Percentiles rank a stretch among this genome's conserved stretches.
Conservation (phyloP, 2,797 vertebrate genomes). For the Siniperca scherzeri region DNA sequence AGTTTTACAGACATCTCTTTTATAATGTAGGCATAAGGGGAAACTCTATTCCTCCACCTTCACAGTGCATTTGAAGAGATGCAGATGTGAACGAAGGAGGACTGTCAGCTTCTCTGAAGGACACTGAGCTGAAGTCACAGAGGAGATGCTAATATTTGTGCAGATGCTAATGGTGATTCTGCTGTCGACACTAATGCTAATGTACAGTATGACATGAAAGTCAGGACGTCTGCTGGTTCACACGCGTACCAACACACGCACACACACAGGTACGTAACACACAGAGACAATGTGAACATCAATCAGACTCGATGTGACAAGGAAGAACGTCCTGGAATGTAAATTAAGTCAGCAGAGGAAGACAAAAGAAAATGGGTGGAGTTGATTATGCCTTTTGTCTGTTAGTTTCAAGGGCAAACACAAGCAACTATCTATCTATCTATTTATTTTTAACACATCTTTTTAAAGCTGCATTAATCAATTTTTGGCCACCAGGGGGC, state of each 20-base stretch:
- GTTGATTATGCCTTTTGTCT: conserved; percentile 13
- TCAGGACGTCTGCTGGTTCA: conserved; percentile 38
- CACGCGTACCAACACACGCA: conserved; percentile 1
- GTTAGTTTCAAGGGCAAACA: conserved; percentile 30
- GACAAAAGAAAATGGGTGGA: conserved; percentile 14
- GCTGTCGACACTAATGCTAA: conserved; percentile 60
- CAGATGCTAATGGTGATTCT: conserved; percentile 55
- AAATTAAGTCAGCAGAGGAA: conserved; percentile 33
- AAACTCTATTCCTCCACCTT: neutral
- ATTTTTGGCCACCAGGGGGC: neutral
- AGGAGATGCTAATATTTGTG: conserved; percentile 58
- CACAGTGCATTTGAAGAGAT: neutral
- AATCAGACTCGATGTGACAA: conserved; percentile 42
- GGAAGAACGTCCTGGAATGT: conserved; percentile 48
- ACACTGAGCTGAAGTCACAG: conserved; percentile 29
- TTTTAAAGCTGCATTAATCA: neutral
- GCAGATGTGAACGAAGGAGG: conserved; percentile 1
- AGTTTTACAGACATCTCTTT: neutral
- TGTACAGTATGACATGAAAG: conserved; percentile 49
- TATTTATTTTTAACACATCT: neutral
- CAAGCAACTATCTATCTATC: conserved; percentile 5
- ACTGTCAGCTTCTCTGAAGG: conserved; percentile 43
- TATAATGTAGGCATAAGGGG: neutral
- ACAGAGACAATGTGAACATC: conserved; percentile 8
- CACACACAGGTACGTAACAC: conserved; percentile 18